Evolutionary conservation across 2,888 invertebrate genomes (phyloP).

Genomic region (Zelleria hepariella): DNA sequence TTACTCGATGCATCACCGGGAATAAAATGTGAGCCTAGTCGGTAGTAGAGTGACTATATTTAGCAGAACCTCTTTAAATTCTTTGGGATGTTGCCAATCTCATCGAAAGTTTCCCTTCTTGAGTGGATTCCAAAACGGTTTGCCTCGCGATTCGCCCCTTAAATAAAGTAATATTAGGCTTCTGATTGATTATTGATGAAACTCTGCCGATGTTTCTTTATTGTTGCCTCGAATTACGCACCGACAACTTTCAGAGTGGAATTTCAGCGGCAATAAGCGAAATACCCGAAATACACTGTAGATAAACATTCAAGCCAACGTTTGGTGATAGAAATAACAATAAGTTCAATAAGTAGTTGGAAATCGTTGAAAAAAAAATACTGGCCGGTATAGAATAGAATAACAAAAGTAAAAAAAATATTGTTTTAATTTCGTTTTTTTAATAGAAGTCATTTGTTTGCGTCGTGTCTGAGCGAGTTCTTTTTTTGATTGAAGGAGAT

Average conservation of each 20-base stretch:
- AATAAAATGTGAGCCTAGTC: not conserved
- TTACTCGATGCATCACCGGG: too few species aligned
- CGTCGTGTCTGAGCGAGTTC: too few species aligned
- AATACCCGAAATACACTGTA: too few species aligned
- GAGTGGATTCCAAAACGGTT: slow-evolving; percentile 6
- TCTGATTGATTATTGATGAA: slow-evolving; percentile 46
- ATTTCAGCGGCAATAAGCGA: not conserved
- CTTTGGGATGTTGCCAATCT: slow-evolving; percentile 60
- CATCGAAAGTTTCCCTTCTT: slow-evolving; percentile 47
- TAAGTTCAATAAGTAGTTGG: too few species aligned
- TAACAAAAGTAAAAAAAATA: too few species aligned
- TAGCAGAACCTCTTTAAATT: not conserved
- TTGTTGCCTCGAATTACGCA: not conserved
- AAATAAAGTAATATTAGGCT: slow-evolving; percentile 41
- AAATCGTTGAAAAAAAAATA: too few species aligned
- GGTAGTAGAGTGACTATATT: not conserved
- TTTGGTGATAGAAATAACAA: too few species aligned
- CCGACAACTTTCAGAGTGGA: not conserved
- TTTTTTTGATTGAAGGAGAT: too few species aligned
- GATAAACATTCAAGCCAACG: too few species aligned
- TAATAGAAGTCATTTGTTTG: too few species aligned
- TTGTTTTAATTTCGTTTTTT: too few species aligned
- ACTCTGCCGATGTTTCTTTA: slow-evolving; percentile 23
- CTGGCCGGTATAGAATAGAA: too few species aligned
- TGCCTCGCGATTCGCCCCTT: slow-evolving; percentile 13